Evolutionary conservation across 2,797 vertebrate species (phyloP), one percentile per base, ranked within the genome.

Genomic region (Siniperca undulata): DNA sequence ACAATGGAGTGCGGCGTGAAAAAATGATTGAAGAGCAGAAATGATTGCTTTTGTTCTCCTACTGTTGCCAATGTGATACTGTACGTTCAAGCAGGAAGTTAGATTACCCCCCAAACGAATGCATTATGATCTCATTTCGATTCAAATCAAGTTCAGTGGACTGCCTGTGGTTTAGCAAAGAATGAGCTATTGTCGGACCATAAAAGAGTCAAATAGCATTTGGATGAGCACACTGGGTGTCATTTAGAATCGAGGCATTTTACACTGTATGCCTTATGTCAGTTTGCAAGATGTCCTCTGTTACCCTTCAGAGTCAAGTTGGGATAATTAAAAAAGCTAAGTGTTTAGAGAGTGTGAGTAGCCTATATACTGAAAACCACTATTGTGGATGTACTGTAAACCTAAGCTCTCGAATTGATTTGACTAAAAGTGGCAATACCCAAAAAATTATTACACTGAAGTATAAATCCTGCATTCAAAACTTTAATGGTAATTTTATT

Each of bases 101-200:
- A 0, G 12, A 78, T 86, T 59, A 74, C 71, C 59, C 36, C 40
- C 52, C 52, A 12, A 20, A n/a, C 69, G 61, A 80, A 78, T 53
- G 42, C 61, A 17, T 68, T 66, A 60, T 83, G 55, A 68, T 80
- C 56, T 80, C 59, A 77, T 76, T 82, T 71, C 2, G 7, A 74
- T 81, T 86, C 36, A 74, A 78, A 78, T 82, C 70, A 56, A 78
- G 46, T 27, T 70, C 27, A 79, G 59, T 46, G 59, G 68, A 66
- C 76, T 70, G 65, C 59, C 72, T 78, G 75, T 65, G 59, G 44
- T 70, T 84, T 40, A 53, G 14, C 14, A 56, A 64, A 80, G 40
- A 80, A 75, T 62, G 46, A 83, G 50, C 61, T 80, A 53, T 62
- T 81, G 40, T 76, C 0, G 4, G 36, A 60, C 30, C 16, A 62